These are phyloP conservation scores for Sitophilus oryzae DNA, from an alignment of 1,140 invertebrate genomes.

Conservation along the genomic window DNA sequence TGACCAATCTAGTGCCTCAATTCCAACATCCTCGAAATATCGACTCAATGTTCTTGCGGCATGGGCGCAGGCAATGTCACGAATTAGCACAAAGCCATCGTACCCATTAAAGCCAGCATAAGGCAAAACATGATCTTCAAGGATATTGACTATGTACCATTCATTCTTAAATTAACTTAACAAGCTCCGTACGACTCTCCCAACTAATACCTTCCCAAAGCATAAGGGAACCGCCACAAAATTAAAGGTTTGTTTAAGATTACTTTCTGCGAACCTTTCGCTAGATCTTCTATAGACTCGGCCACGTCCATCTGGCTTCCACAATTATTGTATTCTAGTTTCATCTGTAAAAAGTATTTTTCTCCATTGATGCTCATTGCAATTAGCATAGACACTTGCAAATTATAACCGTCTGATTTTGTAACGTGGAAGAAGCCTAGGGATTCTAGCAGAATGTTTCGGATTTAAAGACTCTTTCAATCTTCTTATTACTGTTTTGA, in stretches of 20 bases:
- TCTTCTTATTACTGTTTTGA: slow-evolving; percentile 10
- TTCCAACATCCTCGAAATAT: slow-evolving; percentile 7
- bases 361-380: slow-evolving; percentile 8
- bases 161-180: slow-evolving; percentile 22
- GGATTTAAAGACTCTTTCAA: too few relatives aligned
- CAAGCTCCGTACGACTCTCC: slow-evolving; percentile 3
- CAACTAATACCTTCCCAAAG: slow-evolving; percentile 36
- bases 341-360: slow-evolving; percentile 14
- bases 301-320: slow-evolving; percentile 15
- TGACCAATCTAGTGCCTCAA: too few relatives aligned
- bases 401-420: too few relatives aligned
- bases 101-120: too few relatives aligned
- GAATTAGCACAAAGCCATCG: slow-evolving; percentile 5
- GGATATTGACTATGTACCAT: slow-evolving; percentile 11
- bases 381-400: too few relatives aligned
- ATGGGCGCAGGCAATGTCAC: slow-evolving; percentile 2
- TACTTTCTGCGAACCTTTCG: slow-evolving; percentile 32
- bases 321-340: slow-evolving; percentile 17
- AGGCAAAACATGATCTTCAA: too few relatives aligned
- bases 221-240: slow-evolving; percentile 38
- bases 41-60: slow-evolving; percentile 4
- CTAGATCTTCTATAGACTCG: slow-evolving; percentile 31
- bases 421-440: too few relatives aligned
- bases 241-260: slow-evolving; percentile 25
- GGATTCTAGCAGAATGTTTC: slow-evolving; percentile 12